Conservation (phyloP, 2,888 invertebrate species). For the Rhagonycha fulva region DNA sequence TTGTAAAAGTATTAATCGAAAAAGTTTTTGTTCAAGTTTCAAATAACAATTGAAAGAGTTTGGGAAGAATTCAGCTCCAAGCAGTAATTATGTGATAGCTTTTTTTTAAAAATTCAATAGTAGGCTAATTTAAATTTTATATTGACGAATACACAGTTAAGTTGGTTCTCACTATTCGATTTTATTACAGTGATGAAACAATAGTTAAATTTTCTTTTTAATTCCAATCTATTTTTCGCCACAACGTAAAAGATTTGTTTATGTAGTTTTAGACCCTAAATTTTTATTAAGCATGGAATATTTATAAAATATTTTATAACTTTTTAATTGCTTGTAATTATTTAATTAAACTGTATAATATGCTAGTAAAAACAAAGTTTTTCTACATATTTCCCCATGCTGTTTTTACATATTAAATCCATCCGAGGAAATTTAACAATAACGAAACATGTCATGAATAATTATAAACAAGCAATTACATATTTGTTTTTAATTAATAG, state of each 20-base stretch:
- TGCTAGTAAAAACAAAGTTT: no score
- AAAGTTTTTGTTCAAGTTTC: slow-evolving; percentile 22
- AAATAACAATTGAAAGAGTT: slow-evolving; percentile 14
- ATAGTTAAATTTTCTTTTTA: neutral
- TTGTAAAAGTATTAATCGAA: slow-evolving; percentile 22
- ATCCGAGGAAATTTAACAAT: no score
- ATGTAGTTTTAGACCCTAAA: neutral
- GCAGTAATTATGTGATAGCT: neutral
- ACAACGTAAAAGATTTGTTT: neutral
- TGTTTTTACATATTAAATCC: no score
- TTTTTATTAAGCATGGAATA: neutral
- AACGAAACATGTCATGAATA: no score
- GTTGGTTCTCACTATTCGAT: neutral
- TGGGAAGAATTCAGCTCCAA: slow-evolving; percentile 11
- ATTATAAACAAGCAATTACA: no score
- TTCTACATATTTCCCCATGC: no score
- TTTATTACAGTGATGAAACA: neutral
- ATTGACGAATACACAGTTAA: neutral
- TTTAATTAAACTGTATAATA: no score
- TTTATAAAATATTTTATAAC: no score
- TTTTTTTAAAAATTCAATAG: neutral
- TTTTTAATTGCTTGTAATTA: no score
- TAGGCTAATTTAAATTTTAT: neutral
- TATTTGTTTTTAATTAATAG: no score
- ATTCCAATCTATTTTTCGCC: neutral